Evolutionary conservation across 2,113 vertebrate species (phyloP), one percentile per base, ranked within the genome.

Genomic region (Rhadina sibilatrix): DNA sequence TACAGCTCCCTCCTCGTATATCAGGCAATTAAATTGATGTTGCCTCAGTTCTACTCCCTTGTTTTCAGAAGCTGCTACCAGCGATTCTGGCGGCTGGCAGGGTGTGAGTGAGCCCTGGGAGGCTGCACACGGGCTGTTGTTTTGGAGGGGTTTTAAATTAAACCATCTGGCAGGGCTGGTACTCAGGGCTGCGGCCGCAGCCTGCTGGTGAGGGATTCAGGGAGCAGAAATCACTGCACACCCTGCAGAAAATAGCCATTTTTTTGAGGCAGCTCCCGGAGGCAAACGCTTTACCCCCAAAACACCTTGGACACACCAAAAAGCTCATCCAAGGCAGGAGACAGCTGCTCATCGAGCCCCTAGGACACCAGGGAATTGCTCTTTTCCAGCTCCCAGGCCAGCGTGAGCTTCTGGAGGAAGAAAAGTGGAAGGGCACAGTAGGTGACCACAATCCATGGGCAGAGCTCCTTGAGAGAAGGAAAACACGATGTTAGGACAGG

Each of bases 241-340:
- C 0, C 31, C 11, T 13, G 30, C 35, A 47, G 40, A 13, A 74
- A 35, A 35, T 1, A 6, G 21, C 8, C 9, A 1, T 22, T 22
- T 19, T 35, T 74, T 18, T 2, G 12, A 57, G 50, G 75, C 9
- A 47, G 12, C 27, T 50, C 53, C 21, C 5, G 6, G 21, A 42
- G 11, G 38, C 0, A 1, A 37, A 38, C 0, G 1, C 16, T 69
- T 27, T 37, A 10, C 38, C 49, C 38, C 22, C 9, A 19, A 12
- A 88, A 53, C 1, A 3, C 16, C 31, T 22, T 53, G 47, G 38
- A 23, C 53, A 40, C 56, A 49, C 15, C 24, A 31, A 53, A 44
- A 52, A 15, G 13, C 3, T 66, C 22, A 2, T 5, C 66, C 27
- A 30, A 30, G 14, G 30, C 30, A 47, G 8, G 25, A 60, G 56